Conservation (phyloP, 2,888 invertebrate genomes). For the Xylophagus ater region DNA sequence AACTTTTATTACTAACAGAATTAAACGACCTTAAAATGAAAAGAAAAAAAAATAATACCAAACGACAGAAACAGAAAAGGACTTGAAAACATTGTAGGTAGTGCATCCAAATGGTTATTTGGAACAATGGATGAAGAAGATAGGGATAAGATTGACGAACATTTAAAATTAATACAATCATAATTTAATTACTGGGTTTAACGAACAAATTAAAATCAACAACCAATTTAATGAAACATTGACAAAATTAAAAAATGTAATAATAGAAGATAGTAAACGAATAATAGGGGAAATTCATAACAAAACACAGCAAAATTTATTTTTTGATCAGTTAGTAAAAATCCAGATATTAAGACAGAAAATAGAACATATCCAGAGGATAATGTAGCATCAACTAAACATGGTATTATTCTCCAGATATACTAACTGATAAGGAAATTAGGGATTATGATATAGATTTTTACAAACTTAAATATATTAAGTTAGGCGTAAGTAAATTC, state of each 20-base stretch:
- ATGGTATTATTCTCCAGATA: constrained; percentile 5
- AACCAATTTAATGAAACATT: constrained; percentile 4
- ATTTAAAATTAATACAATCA: constrained; percentile 11
- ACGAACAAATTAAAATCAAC: constrained; percentile 13
- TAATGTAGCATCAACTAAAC: constrained; percentile 7
- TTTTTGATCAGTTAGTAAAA: constrained; percentile 4
- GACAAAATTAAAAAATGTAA: not conserved
- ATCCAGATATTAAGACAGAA: constrained; percentile 4
- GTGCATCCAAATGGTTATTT: constrained; percentile 7
- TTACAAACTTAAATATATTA: too few relatives aligned
- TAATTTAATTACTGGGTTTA: constrained; percentile 9
- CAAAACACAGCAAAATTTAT: not conserved
- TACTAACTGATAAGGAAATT: too few relatives aligned
- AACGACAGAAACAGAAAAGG: constrained; percentile 9
- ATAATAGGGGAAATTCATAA: not conserved
- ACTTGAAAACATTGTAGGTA: constrained; percentile 8
- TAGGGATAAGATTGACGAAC: constrained; percentile 10
- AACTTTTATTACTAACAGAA: constrained; percentile 3
- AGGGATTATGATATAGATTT: too few relatives aligned
- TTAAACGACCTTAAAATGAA: constrained; percentile 5
- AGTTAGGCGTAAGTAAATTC: too few relatives aligned
- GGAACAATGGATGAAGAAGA: constrained; percentile 11
- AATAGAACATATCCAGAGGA: constrained; percentile 6
- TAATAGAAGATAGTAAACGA: not conserved
- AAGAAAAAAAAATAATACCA: not conserved